Conservation (phyloP, 1,140 invertebrate species). For the Ladona fulva region DNA sequence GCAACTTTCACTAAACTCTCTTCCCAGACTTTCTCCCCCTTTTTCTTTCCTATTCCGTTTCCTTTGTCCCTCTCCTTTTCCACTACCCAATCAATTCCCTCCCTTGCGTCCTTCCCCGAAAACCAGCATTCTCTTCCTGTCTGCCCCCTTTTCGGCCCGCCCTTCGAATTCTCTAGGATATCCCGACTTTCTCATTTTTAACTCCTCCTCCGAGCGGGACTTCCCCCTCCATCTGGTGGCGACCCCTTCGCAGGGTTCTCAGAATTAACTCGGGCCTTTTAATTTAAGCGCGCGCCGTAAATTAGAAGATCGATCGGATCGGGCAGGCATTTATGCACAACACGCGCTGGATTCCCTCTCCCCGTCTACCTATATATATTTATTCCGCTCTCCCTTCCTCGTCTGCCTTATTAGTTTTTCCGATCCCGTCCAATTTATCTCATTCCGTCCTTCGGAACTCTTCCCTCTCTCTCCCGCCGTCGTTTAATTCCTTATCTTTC, state of each 20-base stretch:
- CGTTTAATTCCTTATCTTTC: too few species aligned
- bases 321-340: neutral
- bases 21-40: neutral
- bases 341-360: neutral
- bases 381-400: neutral
- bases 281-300: constrained; percentile 3
- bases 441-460: neutral
- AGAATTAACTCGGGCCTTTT: neutral
- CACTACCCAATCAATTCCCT: neutral
- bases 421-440: neutral
- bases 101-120: neutral
- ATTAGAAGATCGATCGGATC: neutral
- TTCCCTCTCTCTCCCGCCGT: neutral
- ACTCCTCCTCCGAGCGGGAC: neutral
- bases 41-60: neutral
- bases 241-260: neutral
- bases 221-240: too few species aligned
- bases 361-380: neutral
- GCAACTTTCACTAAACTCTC: too few species aligned
- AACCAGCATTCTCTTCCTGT: neutral
- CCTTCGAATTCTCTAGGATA: neutral
- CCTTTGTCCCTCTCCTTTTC: neutral
- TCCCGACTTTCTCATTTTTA: neutral
- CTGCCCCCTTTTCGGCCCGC: too few species aligned
- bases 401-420: neutral